phyloP scores from a whole-genome alignment of 2,113 vertebrate species.

The Bubo bubo region DNA sequence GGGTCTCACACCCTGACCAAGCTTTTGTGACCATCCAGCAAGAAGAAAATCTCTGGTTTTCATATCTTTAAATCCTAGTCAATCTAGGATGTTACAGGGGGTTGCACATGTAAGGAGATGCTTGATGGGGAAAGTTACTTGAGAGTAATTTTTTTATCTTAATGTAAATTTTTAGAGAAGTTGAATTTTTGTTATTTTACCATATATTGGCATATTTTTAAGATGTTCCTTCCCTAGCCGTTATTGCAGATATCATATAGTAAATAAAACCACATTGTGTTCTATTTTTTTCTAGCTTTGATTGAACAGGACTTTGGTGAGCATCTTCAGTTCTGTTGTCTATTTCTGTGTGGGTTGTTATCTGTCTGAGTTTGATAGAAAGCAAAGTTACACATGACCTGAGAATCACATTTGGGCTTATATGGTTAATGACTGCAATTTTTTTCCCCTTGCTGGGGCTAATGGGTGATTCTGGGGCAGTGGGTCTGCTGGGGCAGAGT shows the following conservation, averaged over 20 bases:
- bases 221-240: not conserved
- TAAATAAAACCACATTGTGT: not conserved
- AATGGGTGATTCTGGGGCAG: not conserved
- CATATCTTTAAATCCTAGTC: not conserved
- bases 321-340: not conserved
- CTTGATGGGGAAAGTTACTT: not conserved
- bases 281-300: not conserved
- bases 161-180: not conserved
- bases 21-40: not conserved
- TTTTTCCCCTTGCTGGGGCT: not conserved
- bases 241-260: not conserved
- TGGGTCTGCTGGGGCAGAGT: not conserved
- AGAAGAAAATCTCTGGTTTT: not conserved
- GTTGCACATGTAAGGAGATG: not conserved
- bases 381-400: not conserved
- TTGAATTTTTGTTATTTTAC: not conserved
- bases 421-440: not conserved
- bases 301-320: not conserved
- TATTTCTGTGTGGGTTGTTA: not conserved
- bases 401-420: not conserved
- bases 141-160: not conserved
- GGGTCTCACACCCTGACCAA: not conserved
- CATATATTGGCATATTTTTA: not conserved
- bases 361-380: not conserved
- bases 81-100: not conserved